These are phyloP conservation scores for Luscinia luscinia DNA, from an alignment of 2,797 vertebrate genomes.

Conservation along the genomic window DNA sequence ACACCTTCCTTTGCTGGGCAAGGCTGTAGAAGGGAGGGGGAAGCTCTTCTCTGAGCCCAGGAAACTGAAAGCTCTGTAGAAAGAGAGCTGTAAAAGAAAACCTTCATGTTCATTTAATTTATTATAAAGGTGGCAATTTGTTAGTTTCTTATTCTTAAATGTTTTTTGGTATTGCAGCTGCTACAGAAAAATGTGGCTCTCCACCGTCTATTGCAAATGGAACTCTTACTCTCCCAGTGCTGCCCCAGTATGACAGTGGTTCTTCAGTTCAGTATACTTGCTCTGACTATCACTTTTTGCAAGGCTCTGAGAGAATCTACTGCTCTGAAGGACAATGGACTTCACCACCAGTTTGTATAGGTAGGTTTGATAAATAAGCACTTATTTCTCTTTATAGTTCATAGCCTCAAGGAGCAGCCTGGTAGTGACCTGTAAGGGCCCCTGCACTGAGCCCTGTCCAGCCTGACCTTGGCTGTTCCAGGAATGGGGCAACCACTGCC, in stretches of 20 bases:
- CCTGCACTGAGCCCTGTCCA: not conserved
- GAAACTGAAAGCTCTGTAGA: not conserved
- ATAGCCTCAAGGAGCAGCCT: not conserved
- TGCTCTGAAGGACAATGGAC: conserved; percentile 77
- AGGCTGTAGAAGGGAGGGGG: not conserved
- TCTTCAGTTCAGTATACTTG: conserved; percentile 76
- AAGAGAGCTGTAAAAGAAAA: not conserved
- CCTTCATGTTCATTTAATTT: not conserved
- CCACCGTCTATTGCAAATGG: conserved; percentile 75
- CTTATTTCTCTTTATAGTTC: not conserved
- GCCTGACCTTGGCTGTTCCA: not conserved
- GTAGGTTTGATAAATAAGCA: conserved; percentile 44
- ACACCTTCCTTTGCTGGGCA: not conserved
- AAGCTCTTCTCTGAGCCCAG: not conserved
- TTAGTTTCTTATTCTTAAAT: not conserved
- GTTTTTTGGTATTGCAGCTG: conserved; percentile 38
- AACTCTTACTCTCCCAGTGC: not conserved
- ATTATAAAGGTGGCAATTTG: not conserved
- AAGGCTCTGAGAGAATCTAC: conserved; percentile 68
- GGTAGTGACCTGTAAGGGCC: not conserved
- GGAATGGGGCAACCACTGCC: too few relatives aligned
- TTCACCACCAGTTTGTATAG: conserved; percentile 74
- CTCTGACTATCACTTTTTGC: conserved; percentile 71
- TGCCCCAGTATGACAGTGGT: conserved; percentile 65
- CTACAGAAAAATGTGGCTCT: conserved; percentile 58